Percentiles rank a stretch among this genome's conserved stretches.
phyloP scores from a whole-genome alignment of 2,113 vertebrate genomes.

The Nibea albiflora region DNA sequence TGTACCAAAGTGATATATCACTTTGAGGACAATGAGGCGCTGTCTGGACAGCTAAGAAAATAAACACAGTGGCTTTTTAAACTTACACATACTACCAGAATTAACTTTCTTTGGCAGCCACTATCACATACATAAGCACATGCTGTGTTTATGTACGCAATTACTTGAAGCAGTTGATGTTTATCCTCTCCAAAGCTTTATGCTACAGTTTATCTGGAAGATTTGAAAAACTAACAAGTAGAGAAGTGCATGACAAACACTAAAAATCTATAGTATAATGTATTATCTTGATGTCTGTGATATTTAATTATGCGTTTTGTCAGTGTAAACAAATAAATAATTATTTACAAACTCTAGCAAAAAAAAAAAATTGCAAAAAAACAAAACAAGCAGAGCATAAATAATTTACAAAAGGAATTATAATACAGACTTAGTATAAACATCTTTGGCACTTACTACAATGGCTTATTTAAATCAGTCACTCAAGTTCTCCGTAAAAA shows the following conservation, averaged over 20 bases:
- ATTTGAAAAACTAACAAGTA: constrained; percentile 53
- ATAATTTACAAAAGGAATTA: constrained; percentile 97
- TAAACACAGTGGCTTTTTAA: constrained; percentile 48
- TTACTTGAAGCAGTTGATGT: constrained; percentile 48
- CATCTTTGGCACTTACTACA: constrained; percentile 84
- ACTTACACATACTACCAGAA: constrained; percentile 38
- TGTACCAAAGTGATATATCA: constrained; percentile 37
- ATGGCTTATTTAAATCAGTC: constrained; percentile 60
- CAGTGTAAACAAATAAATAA: constrained; percentile 98
- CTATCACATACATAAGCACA: constrained; percentile 39
- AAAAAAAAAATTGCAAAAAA: constrained; percentile 80
- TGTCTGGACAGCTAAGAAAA: constrained; percentile 41
- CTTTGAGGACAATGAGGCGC: constrained; percentile 42
- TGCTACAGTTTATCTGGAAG: constrained; percentile 35
- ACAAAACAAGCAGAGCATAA: constrained; percentile 85
- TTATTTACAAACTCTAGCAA: constrained; percentile 94
- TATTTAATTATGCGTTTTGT: constrained; percentile 85
- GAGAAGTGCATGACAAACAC: constrained; percentile 63
- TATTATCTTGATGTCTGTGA: constrained; percentile 85
- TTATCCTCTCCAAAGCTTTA: constrained; percentile 7
- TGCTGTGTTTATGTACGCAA: constrained; percentile 19
- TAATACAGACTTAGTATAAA: constrained; percentile 96
- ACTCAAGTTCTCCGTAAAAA: constrained; percentile 54
- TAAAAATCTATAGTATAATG: constrained; percentile 76
- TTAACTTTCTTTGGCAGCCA: constrained; percentile 30